A percentile compares a stretch with the other conserved stretches of the same genome.
Conservation (phyloP, 2,888 invertebrate species). For the Drosophila lacicola region DNA sequence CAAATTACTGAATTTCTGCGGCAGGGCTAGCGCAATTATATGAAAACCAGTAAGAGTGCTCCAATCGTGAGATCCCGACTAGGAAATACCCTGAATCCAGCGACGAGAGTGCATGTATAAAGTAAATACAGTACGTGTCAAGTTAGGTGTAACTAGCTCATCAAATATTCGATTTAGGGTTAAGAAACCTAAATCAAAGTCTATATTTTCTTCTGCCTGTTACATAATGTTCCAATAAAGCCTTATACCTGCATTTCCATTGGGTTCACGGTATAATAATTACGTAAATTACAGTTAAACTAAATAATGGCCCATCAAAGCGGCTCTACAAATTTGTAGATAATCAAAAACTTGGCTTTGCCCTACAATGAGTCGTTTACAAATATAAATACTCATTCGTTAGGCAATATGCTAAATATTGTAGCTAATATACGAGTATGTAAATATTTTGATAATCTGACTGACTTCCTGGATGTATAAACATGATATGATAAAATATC, state of each 20-base stretch:
- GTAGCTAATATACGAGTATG: slow-evolving; percentile 18
- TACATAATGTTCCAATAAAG: no score
- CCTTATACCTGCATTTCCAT: no score
- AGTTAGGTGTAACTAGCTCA: no score
- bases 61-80: no score
- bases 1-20: not conserved
- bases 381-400: slow-evolving; percentile 21
- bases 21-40: not conserved
- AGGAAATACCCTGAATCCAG: no score
- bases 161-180: no score
- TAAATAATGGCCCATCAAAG: not conserved
- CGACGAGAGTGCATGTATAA: no score
- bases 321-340: not conserved
- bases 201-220: no score
- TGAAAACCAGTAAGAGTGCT: no score
- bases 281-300: not conserved
- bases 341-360: not conserved
- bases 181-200: no score
- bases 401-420: slow-evolving; percentile 9
- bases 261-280: not conserved
- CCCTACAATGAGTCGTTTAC: not conserved
- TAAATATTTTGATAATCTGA: slow-evolving; percentile 16
- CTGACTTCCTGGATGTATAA: slow-evolving; percentile 19
- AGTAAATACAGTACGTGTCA: no score
- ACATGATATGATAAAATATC: slow-evolving; percentile 13